A percentile compares a stretch with the other conserved stretches of the same genome.
These are phyloP conservation scores for Ptychadena robeensis DNA, from an alignment of 2,797 vertebrate species.

Conservation along the genomic window DNA sequence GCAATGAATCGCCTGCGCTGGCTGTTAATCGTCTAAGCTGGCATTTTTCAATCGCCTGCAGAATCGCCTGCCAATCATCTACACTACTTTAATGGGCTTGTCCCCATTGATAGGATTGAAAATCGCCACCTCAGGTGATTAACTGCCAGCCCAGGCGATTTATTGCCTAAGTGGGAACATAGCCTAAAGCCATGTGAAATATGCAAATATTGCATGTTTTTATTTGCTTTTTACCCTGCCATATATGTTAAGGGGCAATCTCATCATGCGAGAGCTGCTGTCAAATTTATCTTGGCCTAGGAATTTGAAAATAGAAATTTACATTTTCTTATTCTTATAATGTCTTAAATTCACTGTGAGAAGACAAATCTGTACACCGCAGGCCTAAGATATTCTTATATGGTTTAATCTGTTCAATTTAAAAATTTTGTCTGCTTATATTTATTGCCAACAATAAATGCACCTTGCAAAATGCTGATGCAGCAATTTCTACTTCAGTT, in stretches of 20 bases:
- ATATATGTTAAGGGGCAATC: not conserved
- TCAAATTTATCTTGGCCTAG: not conserved
- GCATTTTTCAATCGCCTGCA: too few species aligned
- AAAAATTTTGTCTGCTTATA: not conserved
- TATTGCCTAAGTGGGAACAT: too few species aligned
- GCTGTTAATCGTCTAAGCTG: too few species aligned
- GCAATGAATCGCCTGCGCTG: too few species aligned
- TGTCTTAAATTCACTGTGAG: not conserved
- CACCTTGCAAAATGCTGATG: not conserved
- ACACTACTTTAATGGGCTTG: too few species aligned
- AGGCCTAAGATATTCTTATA: slow-evolving; percentile 2
- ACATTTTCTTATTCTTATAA: not conserved
- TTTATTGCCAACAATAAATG: slow-evolving; percentile 16
- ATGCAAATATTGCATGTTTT: not conserved
- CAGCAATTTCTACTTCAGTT: not conserved
- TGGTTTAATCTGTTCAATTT: not conserved
- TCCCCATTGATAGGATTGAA: too few species aligned
- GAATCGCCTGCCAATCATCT: too few species aligned
- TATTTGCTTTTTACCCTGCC: not conserved
- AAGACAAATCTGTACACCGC: not conserved
- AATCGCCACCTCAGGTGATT: too few species aligned
- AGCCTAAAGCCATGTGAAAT: too few species aligned
- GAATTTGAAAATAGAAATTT: not conserved
- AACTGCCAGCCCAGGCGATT: too few species aligned
- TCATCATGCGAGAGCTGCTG: not conserved